phyloP scores from a whole-genome alignment of 2,113 vertebrate genomes.

The Leptobrachium leishanense region DNA sequence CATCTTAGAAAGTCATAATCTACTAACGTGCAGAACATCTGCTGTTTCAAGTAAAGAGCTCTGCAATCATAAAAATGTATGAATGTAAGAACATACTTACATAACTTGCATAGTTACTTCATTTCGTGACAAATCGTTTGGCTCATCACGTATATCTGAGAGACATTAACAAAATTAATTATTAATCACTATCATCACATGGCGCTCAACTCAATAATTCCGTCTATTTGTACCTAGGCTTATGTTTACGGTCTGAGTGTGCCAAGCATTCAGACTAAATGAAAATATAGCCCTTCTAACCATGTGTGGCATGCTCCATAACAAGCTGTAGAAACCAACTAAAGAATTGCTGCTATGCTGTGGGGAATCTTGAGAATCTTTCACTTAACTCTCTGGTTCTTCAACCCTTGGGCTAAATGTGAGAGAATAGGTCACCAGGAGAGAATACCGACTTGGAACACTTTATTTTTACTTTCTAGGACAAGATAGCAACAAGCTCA shows the following conservation, averaged over 20 bases:
- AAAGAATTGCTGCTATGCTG: conserved; percentile 86
- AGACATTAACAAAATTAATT: conserved; percentile 78
- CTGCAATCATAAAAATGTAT: conserved; percentile 45
- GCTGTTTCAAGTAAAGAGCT: neutral
- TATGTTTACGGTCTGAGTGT: conserved; percentile 80
- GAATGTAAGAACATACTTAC: conserved; percentile 63
- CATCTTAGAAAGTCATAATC: neutral
- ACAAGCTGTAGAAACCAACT: conserved; percentile 89
- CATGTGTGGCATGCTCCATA: conserved; percentile 88
- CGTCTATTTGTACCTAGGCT: conserved; percentile 83
- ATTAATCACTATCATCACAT: conserved; percentile 83
- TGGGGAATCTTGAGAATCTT: conserved; percentile 91
- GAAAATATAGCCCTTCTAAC: conserved; percentile 89
- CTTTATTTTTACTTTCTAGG: no score
- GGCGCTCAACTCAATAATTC: conserved; percentile 72
- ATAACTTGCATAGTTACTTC: conserved; percentile 61
- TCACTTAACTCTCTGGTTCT: conserved; percentile 68
- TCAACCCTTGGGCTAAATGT: conserved; percentile 63
- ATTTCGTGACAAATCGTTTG: conserved; percentile 52
- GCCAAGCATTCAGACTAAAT: conserved; percentile 94
- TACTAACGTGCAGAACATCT: neutral
- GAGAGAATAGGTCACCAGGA: conserved; percentile 51
- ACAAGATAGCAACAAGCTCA: no score
- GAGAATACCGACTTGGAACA: conserved; percentile 17
- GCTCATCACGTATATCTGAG: conserved; percentile 52